Evolutionary conservation across 2,113 vertebrate species (phyloP).

Genomic region (Typhlomys cinereus): DNA sequence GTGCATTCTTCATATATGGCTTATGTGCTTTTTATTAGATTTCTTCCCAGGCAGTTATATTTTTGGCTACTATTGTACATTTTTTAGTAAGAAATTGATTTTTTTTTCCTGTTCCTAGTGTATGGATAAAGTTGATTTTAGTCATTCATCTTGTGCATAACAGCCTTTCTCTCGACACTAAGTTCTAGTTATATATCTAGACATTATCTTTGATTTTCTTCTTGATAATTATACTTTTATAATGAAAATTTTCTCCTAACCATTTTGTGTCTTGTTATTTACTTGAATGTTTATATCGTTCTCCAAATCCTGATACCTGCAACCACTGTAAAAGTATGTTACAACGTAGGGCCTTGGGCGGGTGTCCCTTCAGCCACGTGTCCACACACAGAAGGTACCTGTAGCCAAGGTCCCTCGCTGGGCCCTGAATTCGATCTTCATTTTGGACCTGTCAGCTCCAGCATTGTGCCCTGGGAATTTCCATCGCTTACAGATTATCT

Average conservation of each 20-base stretch:
- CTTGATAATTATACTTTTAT: background rate
- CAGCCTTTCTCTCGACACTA: background rate
- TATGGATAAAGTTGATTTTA: background rate
- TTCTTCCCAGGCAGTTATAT: background rate
- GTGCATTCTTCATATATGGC: background rate
- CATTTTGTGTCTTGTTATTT: background rate
- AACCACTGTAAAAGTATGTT: background rate
- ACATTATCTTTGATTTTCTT: background rate
- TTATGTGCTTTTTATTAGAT: background rate
- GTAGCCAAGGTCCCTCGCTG: background rate
- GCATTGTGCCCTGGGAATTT: too few relatives aligned
- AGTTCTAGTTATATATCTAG: background rate
- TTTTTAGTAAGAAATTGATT: background rate
- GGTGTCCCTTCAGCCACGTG: background rate
- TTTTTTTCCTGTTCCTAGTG: background rate
- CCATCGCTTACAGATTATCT: too few relatives aligned
- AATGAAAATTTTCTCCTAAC: background rate
- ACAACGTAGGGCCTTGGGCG: background rate
- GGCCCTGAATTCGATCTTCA: background rate
- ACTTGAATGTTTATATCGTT: background rate
- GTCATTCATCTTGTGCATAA: background rate
- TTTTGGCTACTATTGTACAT: background rate
- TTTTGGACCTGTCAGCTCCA: too few relatives aligned
- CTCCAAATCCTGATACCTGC: background rate
- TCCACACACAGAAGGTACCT: background rate